Evolutionary conservation across 2,113 vertebrate genomes (phyloP), one percentile per base, ranked within the genome.

Genomic region (Okapia johnstoni): DNA sequence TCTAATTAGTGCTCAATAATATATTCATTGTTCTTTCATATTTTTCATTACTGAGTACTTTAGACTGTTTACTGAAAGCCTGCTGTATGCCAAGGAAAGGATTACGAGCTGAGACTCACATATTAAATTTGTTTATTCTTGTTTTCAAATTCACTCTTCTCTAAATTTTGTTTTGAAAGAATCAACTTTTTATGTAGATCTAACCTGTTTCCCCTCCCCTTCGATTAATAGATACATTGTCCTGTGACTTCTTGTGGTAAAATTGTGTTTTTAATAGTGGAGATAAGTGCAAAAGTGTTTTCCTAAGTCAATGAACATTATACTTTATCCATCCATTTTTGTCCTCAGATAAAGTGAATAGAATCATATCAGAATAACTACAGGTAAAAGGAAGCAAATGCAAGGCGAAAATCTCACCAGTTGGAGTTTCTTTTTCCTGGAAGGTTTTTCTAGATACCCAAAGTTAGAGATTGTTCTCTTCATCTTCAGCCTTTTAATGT

Each of bases 381-480:
- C 28, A 81, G 2, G 19, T 33, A 21, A 40, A 88, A 46, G 16
- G 88, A 85, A 88, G 73, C 55, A 87, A 88, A 98, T 97, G 96
- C 77, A 86, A 87, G 60, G 70, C 60, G 92, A 26, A 92, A 98
- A 98, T 70, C 21, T 95, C 66, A 98, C 97, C 30, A 30, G 36
- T 6, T 97, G 95, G 96, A 96, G 46, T 7, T 30, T 95, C 58
- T 98, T 98, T 57, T 84, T 96, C 54, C 83, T 98, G 79, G 84
- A 98, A 23, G 98, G 98, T 63, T 98, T 98, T 85, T 98, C 97
- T n/a, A 66, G 3, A 2, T 97, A 97, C 3, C 97, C 96, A 2
- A 77, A 85, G 4, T 73, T 98, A 17, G 97, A 98, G 94, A 70
- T 94, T 1, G 26, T 54, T 40, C 94, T 98, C 43, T 98, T 98